A percentile compares a stretch with the other conserved stretches of the same genome.
phyloP scores from a whole-genome alignment of 2,888 invertebrate genomes.

The Pandemis cinnamomeana region DNA sequence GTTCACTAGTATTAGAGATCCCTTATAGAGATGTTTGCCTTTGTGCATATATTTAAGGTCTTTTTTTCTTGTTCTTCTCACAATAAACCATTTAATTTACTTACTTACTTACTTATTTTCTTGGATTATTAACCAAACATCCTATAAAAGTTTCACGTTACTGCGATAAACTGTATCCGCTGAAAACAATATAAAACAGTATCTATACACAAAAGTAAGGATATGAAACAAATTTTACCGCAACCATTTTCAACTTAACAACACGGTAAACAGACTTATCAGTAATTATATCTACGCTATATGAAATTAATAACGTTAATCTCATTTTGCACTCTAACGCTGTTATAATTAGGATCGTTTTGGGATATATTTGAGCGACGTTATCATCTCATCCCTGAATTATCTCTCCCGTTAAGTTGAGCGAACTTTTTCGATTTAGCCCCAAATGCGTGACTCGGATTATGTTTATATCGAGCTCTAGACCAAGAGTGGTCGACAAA shows the following conservation, averaged over 20 bases:
- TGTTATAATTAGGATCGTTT: conserved; percentile 33
- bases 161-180: no score
- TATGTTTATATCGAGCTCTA: conserved; percentile 13
- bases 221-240: neutral
- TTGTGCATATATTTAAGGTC: no score
- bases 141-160: no score
- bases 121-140: no score
- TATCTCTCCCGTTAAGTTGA: conserved; percentile 33
- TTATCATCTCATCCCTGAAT: conserved; percentile 36
- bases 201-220: neutral
- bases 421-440: conserved; percentile 40
- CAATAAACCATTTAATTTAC: no score
- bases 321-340: conserved; percentile 21
- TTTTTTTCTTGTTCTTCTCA: no score
- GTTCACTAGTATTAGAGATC: no score
- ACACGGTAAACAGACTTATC: neutral
- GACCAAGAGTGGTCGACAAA: neutral
- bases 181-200: neutral
- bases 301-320: conserved; percentile 8
- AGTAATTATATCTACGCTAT: conserved; percentile 18
- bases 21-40: no score
- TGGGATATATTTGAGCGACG: conserved; percentile 32
- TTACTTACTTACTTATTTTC: no score
- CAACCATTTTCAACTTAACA: neutral
- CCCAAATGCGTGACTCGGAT: conserved; percentile 28